phyloP scores from a whole-genome alignment of 2,113 vertebrate species.

The Eulemur macaco region DNA sequence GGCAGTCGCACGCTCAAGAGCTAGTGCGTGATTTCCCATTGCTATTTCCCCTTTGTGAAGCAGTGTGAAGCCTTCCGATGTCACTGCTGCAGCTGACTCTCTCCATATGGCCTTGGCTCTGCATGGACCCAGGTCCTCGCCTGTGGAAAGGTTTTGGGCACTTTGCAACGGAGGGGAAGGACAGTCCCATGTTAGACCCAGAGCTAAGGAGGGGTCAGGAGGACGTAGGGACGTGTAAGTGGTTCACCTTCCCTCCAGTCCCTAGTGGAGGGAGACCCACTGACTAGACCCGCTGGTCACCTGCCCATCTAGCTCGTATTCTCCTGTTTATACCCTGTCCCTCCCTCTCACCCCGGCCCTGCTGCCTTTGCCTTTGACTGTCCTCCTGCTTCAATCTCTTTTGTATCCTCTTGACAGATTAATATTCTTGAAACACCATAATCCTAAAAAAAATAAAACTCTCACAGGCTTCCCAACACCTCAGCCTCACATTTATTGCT shows the following conservation, averaged over 20 bases:
- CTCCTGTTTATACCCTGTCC: neutral
- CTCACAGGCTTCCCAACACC: neutral
- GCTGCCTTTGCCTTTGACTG: neutral
- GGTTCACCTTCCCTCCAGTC: neutral
- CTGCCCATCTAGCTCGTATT: neutral
- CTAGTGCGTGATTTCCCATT: neutral
- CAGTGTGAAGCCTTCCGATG: neutral
- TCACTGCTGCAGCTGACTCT: neutral
- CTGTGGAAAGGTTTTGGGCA: neutral
- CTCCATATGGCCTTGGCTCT: neutral
- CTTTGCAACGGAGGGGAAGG: neutral
- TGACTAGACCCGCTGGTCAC: neutral
- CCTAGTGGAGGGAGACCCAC: neutral
- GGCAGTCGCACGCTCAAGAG: neutral
- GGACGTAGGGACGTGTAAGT: neutral
- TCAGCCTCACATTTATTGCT: neutral
- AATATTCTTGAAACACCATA: neutral
- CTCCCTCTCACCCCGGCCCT: neutral
- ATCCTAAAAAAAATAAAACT: neutral
- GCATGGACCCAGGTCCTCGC: neutral
- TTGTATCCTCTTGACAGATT: neutral
- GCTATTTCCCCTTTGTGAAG: neutral
- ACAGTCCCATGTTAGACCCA: neutral
- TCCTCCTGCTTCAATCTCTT: neutral
- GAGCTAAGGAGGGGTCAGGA: neutral